Base-by-base conservation (phyloP, 2,888 invertebrate species). In the Conomelus anceps region DNA sequence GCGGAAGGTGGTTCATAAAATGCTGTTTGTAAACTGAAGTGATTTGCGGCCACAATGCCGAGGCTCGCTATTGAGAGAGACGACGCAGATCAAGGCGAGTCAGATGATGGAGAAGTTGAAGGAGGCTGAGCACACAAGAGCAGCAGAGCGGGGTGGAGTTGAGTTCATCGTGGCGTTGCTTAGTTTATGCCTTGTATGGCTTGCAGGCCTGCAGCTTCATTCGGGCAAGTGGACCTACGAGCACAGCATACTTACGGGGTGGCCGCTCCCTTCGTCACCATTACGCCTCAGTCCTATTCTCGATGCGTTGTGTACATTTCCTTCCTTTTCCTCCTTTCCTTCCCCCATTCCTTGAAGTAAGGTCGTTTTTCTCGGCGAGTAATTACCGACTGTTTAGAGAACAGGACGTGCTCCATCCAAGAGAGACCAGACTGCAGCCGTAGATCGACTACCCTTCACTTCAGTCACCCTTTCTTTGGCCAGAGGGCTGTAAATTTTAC, bases 311-410 rank as follows among this genome's bases (percentile, higher is more conserved):
- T 86, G 86, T 86, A 86, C 29, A 29, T 86, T 26, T 86, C 86
- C 86, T 86, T 86, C 86, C 86, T 26, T 23, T 3, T n/a, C 20
- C n/a, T n/a, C 20, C 63, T 6, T n/a, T 1, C n/a, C 20, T 7
- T 26, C 6, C 26, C 11, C 26, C 11, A 26, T 22, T 86, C 86
- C 86, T 86, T 86, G n/a, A 86, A 86, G 86, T 86, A 86, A 24
- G 86, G 86, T 86, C 86, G 86, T 86, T 86, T 86, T 86, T 86
- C 86, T 86, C 86, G 9, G 23, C 86, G 86, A 86, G 86, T 86
- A 86, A 86, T 86, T 86, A 86, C 86, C 29, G 86, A 86, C 86
- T 86, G 86, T 86, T 86, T 86, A 29, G 86, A 86, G 86, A 86
- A 29, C 24, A n/a, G 26, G 24, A 86, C 86, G 86, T 86, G 86